Conservation (phyloP, 2,113 vertebrate species). For the Rana temporaria region DNA sequence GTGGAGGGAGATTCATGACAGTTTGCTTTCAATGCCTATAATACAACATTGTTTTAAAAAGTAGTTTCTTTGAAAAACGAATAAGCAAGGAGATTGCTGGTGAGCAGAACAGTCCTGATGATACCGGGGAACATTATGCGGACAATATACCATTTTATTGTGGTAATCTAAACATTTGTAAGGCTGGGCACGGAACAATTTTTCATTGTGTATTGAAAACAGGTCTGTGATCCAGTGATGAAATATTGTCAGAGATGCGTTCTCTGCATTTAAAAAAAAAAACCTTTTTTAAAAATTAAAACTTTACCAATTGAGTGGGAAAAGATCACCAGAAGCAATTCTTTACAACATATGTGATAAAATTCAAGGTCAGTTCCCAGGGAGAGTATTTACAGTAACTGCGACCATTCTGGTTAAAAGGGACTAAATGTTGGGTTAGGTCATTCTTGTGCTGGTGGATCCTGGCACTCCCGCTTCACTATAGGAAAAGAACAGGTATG, state of each 20-base stretch:
- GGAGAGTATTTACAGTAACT: too few species aligned
- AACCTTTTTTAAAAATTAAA: too few species aligned
- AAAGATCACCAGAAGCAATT: too few species aligned
- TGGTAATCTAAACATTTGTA: background rate
- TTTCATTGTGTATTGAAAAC: background rate
- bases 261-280: too few species aligned
- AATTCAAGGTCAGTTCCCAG: too few species aligned
- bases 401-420: too few species aligned
- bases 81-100: background rate
- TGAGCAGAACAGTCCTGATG: background rate
- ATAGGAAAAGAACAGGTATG: constrained; percentile 58
- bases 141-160: background rate
- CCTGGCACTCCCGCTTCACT: constrained; percentile 65
- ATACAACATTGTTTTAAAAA: background rate
- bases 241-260: too few species aligned
- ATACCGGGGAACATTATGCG: background rate
- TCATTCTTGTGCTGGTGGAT: constrained; percentile 60
- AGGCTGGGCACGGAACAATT: background rate
- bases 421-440: background rate
- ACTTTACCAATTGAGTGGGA: too few species aligned
- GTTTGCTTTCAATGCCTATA: background rate
- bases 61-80: background rate
- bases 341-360: too few species aligned
- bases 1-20: background rate
- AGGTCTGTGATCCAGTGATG: background rate